Percentiles rank a stretch among this genome's conserved stretches.
Evolutionary conservation across 1,140 invertebrate genomes (phyloP).

Genomic region (Ceratina japonica): DNA sequence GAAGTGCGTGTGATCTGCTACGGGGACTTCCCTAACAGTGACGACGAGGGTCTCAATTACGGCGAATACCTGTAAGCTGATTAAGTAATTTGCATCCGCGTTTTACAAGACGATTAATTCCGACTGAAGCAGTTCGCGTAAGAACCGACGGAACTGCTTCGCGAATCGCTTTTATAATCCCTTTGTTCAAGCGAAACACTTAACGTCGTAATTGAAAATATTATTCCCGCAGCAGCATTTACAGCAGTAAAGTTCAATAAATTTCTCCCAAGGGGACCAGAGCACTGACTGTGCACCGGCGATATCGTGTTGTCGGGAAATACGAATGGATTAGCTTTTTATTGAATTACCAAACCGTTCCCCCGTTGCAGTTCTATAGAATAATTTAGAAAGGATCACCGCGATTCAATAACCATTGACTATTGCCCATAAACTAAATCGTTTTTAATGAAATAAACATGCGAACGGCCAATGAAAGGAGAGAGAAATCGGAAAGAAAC

Average conservation of each 20-base stretch:
- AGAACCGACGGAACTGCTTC: no score
- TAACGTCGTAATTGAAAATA: neutral
- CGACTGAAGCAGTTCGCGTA: neutral
- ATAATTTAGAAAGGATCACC: neutral
- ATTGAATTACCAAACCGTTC: neutral
- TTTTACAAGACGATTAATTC: neutral
- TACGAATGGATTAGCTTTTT: slow-evolving; percentile 6
- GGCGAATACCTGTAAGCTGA: slow-evolving; percentile 89
- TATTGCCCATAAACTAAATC: no score
- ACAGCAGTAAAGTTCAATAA: neutral
- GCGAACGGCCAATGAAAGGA: no score
- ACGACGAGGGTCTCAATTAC: slow-evolving; percentile 84
- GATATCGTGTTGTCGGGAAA: neutral
- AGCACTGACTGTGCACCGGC: neutral
- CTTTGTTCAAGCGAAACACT: neutral
- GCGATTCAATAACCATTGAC: neutral
- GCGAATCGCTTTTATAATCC: neutral
- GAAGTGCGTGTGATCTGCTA: slow-evolving; percentile 87
- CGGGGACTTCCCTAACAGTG: slow-evolving; percentile 88
- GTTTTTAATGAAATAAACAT: no score
- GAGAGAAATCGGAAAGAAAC: no score
- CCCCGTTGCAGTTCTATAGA: neutral
- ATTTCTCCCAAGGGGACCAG: neutral
- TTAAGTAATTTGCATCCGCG: slow-evolving; percentile 24
- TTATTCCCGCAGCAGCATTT: neutral